Base-by-base conservation (phyloP, 30 jellyfish, hydroid and myxozoan genomes). In the Hydractinia symbiolongicarpus region DNA sequence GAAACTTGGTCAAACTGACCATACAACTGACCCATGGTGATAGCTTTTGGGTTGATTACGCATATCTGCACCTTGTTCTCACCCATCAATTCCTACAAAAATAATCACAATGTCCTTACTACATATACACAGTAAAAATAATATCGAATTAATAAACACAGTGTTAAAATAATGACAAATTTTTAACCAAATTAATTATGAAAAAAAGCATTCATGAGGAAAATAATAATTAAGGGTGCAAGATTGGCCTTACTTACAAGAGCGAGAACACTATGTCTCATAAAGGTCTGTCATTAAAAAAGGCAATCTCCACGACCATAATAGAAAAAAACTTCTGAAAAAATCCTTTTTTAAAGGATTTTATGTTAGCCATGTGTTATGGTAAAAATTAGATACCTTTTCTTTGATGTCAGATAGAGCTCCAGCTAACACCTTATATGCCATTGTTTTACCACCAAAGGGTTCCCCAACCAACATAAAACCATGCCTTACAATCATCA, bases 381-480 rank as follows among this genome's bases (percentile, higher is more conserved):
- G 17, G 70, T 60, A 16, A 16, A 67, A 30, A 30, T 30, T 19
- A 0, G 8, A 19, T 62, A 93, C 98, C 98, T 87, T 80, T 40
- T 86, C 98, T 15, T 95, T 95, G 51, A 93, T 87, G 66, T 93
- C 98, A 10, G 95, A 57, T 44, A 93, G 62, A 50, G 98, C 98
- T 54, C 84, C 82, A 55, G 98, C 96, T 17, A 93, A 77, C 21
- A 93, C 95, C 55, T 95, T 77, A 83, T 93, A 93, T 6, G 98
- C 98, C 90, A 83, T 88, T 10, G 98, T 93, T 83, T 93, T 93
- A 5, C 98, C 98, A 8, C 98, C 98, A 84, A 93, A 93, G 19
- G 98, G 98, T 57, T 93, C 98, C 9, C 98, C 98, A 56, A 93
- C 98, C 72, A 93, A 72, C 98, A 93, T 93, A 64, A 93, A 93